phyloP scores from a whole-genome alignment of 2,888 invertebrate species.

The Lasioglossum morio region DNA sequence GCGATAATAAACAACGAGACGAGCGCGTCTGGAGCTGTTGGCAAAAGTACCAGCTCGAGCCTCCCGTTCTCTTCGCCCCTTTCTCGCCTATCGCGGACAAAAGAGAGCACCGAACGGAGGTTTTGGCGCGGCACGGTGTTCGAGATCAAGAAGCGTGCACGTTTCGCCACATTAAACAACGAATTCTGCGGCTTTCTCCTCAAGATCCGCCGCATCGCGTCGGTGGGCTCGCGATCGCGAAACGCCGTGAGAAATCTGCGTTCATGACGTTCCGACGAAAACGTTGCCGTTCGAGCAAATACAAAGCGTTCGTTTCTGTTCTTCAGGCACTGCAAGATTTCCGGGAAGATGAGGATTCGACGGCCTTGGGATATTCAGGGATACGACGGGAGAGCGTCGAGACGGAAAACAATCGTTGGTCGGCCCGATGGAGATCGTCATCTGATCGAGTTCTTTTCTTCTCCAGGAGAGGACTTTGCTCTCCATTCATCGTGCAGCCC shows the following conservation, averaged over 20 bases:
- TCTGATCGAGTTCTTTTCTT: slow-evolving; percentile 34
- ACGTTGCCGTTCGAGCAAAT: not conserved
- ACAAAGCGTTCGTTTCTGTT: not conserved
- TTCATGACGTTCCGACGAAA: not conserved
- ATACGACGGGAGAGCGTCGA: not conserved
- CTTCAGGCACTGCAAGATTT: not conserved
- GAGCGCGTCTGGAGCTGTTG: slow-evolving; percentile 68
- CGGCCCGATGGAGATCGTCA: not conserved
- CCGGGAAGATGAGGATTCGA: not conserved
- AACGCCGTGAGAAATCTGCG: slow-evolving; percentile 2
- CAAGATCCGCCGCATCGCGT: not conserved
- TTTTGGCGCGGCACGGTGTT: slow-evolving; percentile 35
- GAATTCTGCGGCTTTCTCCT: slow-evolving; percentile 28
- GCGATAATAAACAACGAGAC: slow-evolving; percentile 51
- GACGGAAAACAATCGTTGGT: not conserved
- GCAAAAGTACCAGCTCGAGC: slow-evolving; percentile 69
- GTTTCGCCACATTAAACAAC: slow-evolving; percentile 29
- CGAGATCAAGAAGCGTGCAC: slow-evolving; percentile 26
- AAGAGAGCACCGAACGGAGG: slow-evolving; percentile 44
- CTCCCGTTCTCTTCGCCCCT: slow-evolving; percentile 6
- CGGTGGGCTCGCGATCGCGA: not conserved
- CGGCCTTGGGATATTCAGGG: not conserved
- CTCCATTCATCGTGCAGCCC: slow-evolving; percentile 71
- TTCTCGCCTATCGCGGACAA: slow-evolving; percentile 56
- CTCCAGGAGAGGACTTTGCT: slow-evolving; percentile 60